Percentiles rank a stretch among this genome's conserved stretches.
phyloP scores from a whole-genome alignment of 2,797 vertebrate species.

The Rhadinocentrus ornatus region DNA sequence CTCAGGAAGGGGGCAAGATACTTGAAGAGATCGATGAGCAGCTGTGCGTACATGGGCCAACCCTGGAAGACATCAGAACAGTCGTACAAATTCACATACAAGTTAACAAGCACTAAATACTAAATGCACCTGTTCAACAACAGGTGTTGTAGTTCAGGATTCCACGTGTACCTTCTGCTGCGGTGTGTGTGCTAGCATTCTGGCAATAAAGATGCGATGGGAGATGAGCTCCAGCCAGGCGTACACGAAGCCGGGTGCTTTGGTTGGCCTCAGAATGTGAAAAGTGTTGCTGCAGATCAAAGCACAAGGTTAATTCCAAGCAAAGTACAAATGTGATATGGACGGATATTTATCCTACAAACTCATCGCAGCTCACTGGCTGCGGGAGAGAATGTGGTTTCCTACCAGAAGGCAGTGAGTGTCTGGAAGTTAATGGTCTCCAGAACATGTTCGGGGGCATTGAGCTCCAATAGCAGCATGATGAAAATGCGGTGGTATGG shows the following conservation, averaged over 20 bases:
- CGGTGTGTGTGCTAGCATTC: conserved; percentile 99
- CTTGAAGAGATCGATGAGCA: conserved; percentile 98
- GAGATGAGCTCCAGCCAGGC: conserved; percentile 99
- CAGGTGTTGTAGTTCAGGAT: too few species aligned
- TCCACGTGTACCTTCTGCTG: conserved; percentile 92
- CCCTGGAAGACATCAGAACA: conserved; percentile 79
- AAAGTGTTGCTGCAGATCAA: conserved; percentile 91
- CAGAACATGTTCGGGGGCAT: conserved; percentile 96
- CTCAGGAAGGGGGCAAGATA: conserved; percentile 98
- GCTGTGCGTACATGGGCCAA: conserved; percentile 99
- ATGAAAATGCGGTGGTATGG: conserved; percentile 99
- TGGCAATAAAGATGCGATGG: conserved; percentile 98
- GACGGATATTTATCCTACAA: not conserved
- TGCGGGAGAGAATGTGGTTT: not conserved
- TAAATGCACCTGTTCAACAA: not conserved
- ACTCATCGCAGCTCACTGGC: not conserved
- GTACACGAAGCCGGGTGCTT: conserved; percentile 98
- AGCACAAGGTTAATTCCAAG: not conserved
- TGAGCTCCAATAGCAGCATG: conserved; percentile 97
- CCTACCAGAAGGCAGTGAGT: conserved; percentile 97
- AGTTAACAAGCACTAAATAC: not conserved
- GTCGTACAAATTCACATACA: not conserved
- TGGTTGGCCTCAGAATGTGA: conserved; percentile 98
- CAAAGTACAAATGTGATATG: not conserved
- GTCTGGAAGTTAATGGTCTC: conserved; percentile 99